Conservation (phyloP, 1,140 invertebrate genomes). For the Pachyrhynchus sulphureomaculatus region DNA sequence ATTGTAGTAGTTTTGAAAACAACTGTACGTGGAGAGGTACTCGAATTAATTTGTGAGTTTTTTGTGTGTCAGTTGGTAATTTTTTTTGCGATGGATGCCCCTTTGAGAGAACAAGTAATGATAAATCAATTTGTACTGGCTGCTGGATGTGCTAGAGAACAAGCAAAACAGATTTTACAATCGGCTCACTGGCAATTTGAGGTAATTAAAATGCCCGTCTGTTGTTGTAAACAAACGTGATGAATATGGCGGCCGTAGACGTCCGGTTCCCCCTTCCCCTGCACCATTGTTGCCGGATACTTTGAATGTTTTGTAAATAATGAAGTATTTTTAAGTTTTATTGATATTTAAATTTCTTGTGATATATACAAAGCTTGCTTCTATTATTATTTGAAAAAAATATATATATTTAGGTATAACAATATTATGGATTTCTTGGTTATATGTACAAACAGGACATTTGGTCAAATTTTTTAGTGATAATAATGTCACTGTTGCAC, state of each 20-base stretch:
- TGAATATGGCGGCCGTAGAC: constrained; percentile 41
- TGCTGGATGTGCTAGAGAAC: constrained; percentile 88
- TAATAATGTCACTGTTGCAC: too few species aligned
- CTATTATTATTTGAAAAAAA: too few species aligned
- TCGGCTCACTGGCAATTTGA: constrained; percentile 95
- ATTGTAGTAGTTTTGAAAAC: constrained; percentile 30
- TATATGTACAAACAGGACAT: too few species aligned
- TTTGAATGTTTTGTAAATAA: constrained; percentile 10
- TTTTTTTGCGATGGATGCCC: constrained; percentile 68
- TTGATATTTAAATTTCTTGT: too few species aligned
- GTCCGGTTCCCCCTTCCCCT: constrained; percentile 21
- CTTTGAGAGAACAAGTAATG: constrained; percentile 91
- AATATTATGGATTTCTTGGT: too few species aligned
- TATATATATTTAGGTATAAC: too few species aligned
- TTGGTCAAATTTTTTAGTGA: too few species aligned
- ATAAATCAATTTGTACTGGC: constrained; percentile 95
- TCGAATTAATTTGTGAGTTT: not conserved
- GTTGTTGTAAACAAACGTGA: constrained; percentile 55
- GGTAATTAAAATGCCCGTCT: constrained; percentile 61
- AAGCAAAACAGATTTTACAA: constrained; percentile 90
- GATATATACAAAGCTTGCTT: too few species aligned
- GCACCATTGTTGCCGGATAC: constrained; percentile 4
- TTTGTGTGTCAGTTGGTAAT: not conserved
- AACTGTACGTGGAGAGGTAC: constrained; percentile 6
- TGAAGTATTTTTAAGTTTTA: constrained; percentile 24